Evolutionary conservation across 2,797 vertebrate species (phyloP).

Genomic region (Scolopax bukidnonensis): DNA sequence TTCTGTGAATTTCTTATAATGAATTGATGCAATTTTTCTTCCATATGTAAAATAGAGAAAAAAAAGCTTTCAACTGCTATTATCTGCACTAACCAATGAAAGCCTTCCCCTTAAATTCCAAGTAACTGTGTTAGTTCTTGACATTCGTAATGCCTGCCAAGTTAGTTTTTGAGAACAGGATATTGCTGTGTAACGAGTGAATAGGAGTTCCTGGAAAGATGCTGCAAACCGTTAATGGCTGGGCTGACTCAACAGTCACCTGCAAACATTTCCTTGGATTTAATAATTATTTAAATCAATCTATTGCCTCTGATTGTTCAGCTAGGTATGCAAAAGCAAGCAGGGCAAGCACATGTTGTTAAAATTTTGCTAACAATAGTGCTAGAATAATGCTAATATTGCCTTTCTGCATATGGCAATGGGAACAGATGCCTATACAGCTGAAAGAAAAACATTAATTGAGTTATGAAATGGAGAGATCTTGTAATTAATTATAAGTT

Average conservation of each 20-base stretch:
- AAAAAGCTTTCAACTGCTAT: neutral
- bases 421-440: neutral
- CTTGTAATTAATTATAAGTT: neutral
- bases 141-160: neutral
- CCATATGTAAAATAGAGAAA: neutral
- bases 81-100: neutral
- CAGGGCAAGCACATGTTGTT: fast-evolving
- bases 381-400: no score
- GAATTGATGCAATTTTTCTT: neutral
- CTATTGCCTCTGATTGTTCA: neutral
- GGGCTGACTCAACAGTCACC: neutral
- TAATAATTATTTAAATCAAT: neutral
- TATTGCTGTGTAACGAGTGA: neutral
- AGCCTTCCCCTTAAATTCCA: neutral
- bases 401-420: neutral
- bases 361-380: neutral
- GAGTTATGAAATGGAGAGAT: neutral
- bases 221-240: neutral
- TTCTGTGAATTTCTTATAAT: neutral
- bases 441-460: neutral
- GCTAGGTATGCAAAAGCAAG: neutral
- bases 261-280: neutral
- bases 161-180: neutral
- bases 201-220: neutral
- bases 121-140: neutral